Conservation (phyloP, 2,888 invertebrate species). For the Drosophila peninsularis region DNA sequence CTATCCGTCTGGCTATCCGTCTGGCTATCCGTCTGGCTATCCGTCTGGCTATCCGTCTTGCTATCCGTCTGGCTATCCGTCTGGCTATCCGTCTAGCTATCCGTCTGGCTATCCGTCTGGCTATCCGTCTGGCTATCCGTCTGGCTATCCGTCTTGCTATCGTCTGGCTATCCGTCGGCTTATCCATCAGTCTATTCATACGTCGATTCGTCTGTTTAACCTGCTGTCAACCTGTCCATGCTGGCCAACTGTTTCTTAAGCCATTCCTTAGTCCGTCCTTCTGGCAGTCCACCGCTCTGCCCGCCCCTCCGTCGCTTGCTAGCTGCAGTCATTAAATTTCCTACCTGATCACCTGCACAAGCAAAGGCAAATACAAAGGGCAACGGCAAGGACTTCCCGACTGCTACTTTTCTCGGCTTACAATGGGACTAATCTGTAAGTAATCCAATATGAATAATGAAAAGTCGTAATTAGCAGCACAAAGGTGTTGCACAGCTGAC, state of each 20-base stretch:
- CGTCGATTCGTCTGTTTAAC: neutral
- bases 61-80: neutral
- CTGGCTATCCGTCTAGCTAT: neutral
- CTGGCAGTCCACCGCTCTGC: too few species aligned
- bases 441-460: neutral
- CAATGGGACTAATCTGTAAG: neutral
- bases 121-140: neutral
- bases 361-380: too few species aligned
- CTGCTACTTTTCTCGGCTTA: too few species aligned
- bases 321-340: too few species aligned
- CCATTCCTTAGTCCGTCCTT: too few species aligned
- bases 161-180: too few species aligned
- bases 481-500: neutral
- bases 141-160: neutral
- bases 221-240: too few species aligned
- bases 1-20: neutral
- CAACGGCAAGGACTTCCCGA: too few species aligned
- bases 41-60: neutral
- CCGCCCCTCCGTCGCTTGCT: too few species aligned
- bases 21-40: neutral
- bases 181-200: neutral
- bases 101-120: neutral
- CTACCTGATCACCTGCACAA: too few species aligned
- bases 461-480: neutral
- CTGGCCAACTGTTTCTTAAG: too few species aligned